Base-by-base conservation (phyloP, 92 coral and sea anemone genomes). In the Galaxea fascicularis region DNA sequence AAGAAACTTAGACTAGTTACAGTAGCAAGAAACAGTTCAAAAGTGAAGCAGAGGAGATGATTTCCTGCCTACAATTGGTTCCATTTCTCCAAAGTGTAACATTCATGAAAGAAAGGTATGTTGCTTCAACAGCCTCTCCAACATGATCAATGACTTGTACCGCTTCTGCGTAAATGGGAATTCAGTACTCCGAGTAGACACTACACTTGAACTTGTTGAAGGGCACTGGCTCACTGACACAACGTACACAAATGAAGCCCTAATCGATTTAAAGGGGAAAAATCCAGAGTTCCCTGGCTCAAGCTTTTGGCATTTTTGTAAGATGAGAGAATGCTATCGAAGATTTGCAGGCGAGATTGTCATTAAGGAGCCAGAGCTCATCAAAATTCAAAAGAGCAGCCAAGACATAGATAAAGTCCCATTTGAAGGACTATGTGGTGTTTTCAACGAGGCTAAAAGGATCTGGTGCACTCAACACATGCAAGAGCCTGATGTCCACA, bases 201-300 rank as follows among this genome's bases (percentile, higher is more conserved):
- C 87, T 20, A 91, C 94, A 52, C 84, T 84, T 76, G 89, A 88
- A 79, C 91, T 91, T 56, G 92, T 91, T 26, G 84, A 88, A 54
- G 92, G 92, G 66, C 92, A 88, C 28, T 91, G 94, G 94, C 89
- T 91, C 72, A 91, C 92, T 63, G 82, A 88, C 85, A 90, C 88
- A 26, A 80, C 86, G 31, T 87, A 64, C 76, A 58, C 85, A 70
- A 82, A 87, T 65, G 91, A 90, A 81, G 91, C 91, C 46, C 88
- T 90, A 15, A 58, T 77, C 11, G 62, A 78, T 76, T 49, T 44
- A n/a, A 82, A 76, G 22, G 84, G 84, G 41, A 90, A 90, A 76
- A 60, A 71, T 60, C 93, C 91, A 15, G 85, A 90, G 85, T 90
- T 90, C 76, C 91, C 91, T 21, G 91, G 91, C 58, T 89, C 91